Base-by-base conservation (phyloP, 2,113 vertebrate species). In the Hystrix cristata region DNA sequence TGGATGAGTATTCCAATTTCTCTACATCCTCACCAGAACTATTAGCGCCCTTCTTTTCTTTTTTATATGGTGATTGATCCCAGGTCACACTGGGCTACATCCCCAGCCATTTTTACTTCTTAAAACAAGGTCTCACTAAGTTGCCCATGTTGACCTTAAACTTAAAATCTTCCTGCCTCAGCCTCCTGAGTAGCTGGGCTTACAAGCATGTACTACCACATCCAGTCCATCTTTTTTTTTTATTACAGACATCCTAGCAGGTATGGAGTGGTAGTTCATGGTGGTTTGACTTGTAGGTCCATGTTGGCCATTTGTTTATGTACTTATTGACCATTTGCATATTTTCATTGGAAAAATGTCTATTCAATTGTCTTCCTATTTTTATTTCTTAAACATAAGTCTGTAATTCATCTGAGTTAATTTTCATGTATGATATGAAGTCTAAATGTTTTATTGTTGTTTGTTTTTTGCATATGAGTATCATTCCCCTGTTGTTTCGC, bases 331-430 rank as follows among this genome's bases (percentile, higher is more conserved):
- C 31, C 6, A n/a, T 86, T 88, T 62, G 3, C 72, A 27, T 90
- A 38, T 89, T n/a, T 94, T 82, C 48, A 48, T 60, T 94, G 60
- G 31, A 48, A 82, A 95, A 88, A 82, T 76, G 23, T 19, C 48
- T 92, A 27, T 84, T 34, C 48, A 76, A 19, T 83, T 95, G n/a
- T 94, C 62, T 83, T 91, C 78, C 84, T 83, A 38, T 59, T 93
- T 95, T 90, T 78, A 55, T 96, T 51, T 84, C 46, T 80, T 91
- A 93, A 31, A 60, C 87, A 57, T 51, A 83, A 29, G 51, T 93
- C 15, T 96, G 0, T 87, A 14, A 85, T 80, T 7, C 29, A 67
- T 91, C 87, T 94, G 79, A 95, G 38, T 94, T 92, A 82, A 87
- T 60, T 62, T 76, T 82, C 78, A 6, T 78, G 43, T 89, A 60